Conservation (phyloP, 1,140 invertebrate genomes). For the Frieseomelitta varia region DNA sequence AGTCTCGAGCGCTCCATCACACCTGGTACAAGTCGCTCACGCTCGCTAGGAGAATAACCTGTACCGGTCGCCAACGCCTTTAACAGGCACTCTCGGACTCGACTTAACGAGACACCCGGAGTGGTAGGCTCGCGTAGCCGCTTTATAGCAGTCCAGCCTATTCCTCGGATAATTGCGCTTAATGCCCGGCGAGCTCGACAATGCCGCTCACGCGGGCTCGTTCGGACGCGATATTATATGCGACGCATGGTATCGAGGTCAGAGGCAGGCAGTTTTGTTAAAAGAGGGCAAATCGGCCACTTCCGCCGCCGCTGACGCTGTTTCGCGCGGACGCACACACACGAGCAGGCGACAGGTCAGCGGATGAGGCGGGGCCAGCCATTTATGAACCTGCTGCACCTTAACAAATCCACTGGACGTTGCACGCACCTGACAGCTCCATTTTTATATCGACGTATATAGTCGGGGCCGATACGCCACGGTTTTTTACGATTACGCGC, state of each 20-base stretch:
- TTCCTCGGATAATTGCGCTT: slow-evolving; percentile 52
- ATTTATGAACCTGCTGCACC: slow-evolving; percentile 71
- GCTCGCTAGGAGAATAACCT: slow-evolving; percentile 9
- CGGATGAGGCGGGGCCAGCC: slow-evolving; percentile 66
- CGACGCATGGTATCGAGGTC: slow-evolving; percentile 50
- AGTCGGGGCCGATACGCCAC: slow-evolving; percentile 40
- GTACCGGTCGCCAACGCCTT: slow-evolving; percentile 31
- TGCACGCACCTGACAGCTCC: slow-evolving; percentile 55
- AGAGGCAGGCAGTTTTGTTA: slow-evolving; percentile 58
- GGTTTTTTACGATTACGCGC: slow-evolving; percentile 54
- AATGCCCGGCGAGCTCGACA: slow-evolving; percentile 40
- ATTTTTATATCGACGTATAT: slow-evolving; percentile 60
- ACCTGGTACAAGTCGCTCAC: background rate
- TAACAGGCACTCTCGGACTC: slow-evolving; percentile 36
- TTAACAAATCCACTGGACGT: slow-evolving; percentile 58
- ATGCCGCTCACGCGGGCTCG: slow-evolving; percentile 51
- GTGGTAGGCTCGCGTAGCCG: background rate
- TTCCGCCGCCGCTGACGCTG: slow-evolving; percentile 55
- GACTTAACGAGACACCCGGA: slow-evolving; percentile 13
- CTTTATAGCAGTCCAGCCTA: background rate
- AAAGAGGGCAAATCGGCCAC: slow-evolving; percentile 65
- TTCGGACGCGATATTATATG: slow-evolving; percentile 47
- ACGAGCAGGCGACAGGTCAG: slow-evolving; percentile 57
- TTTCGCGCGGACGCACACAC: slow-evolving; percentile 26
- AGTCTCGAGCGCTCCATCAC: background rate